Evolutionary conservation across 2,888 invertebrate genomes (phyloP).

Genomic region (Netelia inedita): DNA sequence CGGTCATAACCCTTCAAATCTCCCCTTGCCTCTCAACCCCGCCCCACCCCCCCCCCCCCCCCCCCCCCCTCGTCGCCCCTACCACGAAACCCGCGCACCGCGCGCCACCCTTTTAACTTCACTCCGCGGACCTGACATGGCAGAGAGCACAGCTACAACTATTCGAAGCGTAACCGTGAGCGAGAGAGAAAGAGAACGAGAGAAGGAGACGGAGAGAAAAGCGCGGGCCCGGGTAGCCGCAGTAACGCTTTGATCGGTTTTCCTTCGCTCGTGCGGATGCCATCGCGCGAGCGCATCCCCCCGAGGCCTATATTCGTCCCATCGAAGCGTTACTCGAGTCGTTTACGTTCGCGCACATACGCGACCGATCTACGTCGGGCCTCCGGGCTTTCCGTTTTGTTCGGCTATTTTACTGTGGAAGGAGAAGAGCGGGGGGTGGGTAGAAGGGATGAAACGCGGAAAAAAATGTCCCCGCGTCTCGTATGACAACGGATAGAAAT

Average conservation of each 20-base stretch:
- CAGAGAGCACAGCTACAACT: conserved; percentile 69
- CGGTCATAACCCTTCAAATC: conserved; percentile 83
- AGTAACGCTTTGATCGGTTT: conserved; percentile 79
- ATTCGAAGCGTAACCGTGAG: neutral
- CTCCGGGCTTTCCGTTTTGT: conserved; percentile 31
- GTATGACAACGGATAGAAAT: conserved; percentile 31
- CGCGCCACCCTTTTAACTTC: conserved; percentile 80
- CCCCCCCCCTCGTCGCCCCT: neutral
- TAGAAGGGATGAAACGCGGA: conserved; percentile 46
- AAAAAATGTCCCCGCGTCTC: conserved; percentile 22
- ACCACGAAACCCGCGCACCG: too few species aligned
- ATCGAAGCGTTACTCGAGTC: conserved; percentile 18
- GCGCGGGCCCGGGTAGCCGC: conserved; percentile 65
- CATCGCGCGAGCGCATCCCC: conserved; percentile 34
- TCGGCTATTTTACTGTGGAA: neutral
- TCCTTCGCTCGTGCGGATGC: conserved; percentile 57
- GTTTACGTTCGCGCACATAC: conserved; percentile 3
- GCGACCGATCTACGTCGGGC: conserved; percentile 1
- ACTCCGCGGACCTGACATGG: conserved; percentile 83
- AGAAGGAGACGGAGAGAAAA: conserved; percentile 27
- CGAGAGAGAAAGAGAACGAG: conserved; percentile 25
- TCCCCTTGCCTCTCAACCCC: neutral
- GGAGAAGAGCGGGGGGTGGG: too few species aligned
- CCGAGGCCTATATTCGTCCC: conserved; percentile 70
- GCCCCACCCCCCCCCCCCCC: neutral